Conservation (phyloP, 1,140 invertebrate species). For the Drosophila virilis region DNA sequence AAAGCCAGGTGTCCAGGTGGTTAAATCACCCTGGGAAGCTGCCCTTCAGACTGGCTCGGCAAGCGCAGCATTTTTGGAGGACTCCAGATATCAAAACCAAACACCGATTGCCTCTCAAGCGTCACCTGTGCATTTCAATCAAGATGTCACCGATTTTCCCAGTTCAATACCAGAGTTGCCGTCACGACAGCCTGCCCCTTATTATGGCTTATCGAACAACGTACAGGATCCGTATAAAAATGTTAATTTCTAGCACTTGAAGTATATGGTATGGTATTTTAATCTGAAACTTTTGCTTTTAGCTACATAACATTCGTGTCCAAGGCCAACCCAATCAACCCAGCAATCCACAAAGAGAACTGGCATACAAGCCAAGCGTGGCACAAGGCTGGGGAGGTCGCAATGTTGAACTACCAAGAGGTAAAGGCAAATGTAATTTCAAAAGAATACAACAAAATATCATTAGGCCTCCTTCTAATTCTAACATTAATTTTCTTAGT, state of each 20-base stretch:
- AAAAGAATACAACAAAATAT: neutral
- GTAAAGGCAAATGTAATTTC: slow-evolving; percentile 32
- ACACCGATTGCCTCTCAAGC: slow-evolving; percentile 3
- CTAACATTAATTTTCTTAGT: too few species aligned
- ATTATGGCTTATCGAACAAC: slow-evolving; percentile 1
- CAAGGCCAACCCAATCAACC: slow-evolving; percentile 17
- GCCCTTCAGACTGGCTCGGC: slow-evolving; percentile 89
- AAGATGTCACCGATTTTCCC: slow-evolving; percentile 31
- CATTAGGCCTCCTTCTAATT: too few species aligned
- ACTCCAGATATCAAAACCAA: slow-evolving; percentile 24
- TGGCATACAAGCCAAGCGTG: slow-evolving; percentile 85
- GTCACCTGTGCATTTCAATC: slow-evolving; percentile 36
- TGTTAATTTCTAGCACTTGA: slow-evolving; percentile 17
- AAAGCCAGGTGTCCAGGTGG: slow-evolving; percentile 86
- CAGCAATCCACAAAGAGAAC: slow-evolving; percentile 65
- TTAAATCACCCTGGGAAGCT: slow-evolving; percentile 91
- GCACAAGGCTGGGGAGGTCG: slow-evolving; percentile 86
- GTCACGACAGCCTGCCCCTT: neutral
- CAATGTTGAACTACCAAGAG: slow-evolving; percentile 70
- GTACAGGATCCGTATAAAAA: slow-evolving; percentile 22
- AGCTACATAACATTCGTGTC: neutral
- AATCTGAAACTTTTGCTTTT: neutral
- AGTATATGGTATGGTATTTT: neutral
- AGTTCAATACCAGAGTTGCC: neutral
- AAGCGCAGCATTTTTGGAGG: slow-evolving; percentile 88